Conservation (phyloP, 2,113 vertebrate genomes). For the Vidua macroura region DNA sequence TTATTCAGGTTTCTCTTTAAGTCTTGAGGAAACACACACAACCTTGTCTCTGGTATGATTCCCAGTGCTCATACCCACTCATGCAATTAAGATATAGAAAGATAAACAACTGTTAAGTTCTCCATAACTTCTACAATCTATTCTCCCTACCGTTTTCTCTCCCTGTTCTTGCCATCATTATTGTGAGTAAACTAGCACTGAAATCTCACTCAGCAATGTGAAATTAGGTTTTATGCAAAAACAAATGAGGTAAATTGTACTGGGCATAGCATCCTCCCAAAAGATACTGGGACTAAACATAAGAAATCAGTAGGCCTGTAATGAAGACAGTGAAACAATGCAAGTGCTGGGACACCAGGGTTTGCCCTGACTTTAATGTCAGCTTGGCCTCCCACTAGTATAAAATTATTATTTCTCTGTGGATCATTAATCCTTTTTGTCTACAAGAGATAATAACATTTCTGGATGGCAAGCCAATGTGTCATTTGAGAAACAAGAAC, state of each 20-base stretch:
- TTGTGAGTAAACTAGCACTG: background rate
- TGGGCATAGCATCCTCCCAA: background rate
- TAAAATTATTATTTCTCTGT: background rate
- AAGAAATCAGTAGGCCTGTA: background rate
- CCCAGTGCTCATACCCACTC: background rate
- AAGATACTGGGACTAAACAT: background rate
- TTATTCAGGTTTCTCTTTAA: slow-evolving; percentile 5
- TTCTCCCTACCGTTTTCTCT: background rate
- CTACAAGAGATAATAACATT: background rate
- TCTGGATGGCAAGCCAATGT: background rate
- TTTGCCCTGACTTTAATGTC: background rate
- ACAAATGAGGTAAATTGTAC: background rate
- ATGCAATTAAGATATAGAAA: background rate
- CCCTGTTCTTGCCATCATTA: background rate
- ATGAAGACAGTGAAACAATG: background rate
- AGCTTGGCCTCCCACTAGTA: background rate
- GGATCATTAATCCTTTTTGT: background rate
- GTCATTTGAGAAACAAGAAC: background rate
- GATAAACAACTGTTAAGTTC: background rate
- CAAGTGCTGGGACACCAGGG: background rate
- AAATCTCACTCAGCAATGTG: background rate
- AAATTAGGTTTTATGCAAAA: background rate
- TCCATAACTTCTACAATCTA: background rate
- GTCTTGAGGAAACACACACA: background rate
- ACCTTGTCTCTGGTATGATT: background rate